Evolutionary conservation across 1,140 invertebrate genomes (phyloP), one percentile per base, ranked within the genome.

Genomic region (Pentalonia nigronervosa): DNA sequence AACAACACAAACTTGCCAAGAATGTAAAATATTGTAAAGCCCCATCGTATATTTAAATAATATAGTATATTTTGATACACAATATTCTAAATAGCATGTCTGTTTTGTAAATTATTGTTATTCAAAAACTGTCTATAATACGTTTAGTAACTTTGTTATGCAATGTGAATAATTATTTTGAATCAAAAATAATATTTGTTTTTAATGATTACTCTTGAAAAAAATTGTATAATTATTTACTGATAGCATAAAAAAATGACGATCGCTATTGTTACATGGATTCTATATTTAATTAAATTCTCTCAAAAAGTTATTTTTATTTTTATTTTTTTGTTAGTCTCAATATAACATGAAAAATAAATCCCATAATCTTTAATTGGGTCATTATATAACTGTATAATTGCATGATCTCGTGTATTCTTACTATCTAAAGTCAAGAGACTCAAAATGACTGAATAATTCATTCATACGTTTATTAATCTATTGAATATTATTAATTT

Each of bases 371-470:
- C 30, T n/a, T 34, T 30, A 21, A 56, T 50, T 88, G 47, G 87
- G 47, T 30, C 48, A 53, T 88, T 88, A 88, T 36, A 88, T 34
- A 50, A 8, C 48, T 20, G 34, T 53, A 36, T 56, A 56, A 36
- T 48, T 21, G 47, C 50, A 34, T 53, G 48, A 56, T 53, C 48
- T 53, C 48, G 34, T 89, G 20, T 89, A 53, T 56, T 36, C 45
- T 36, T 89, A 56, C 56, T 36, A 45, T 23, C 7, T 90, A 30
- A 67, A 90, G 53, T 67, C 89, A 56, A 90, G 89, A 90, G 53
- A 90, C 89, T 90, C 89, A n/a, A 67, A 90, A 60, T 67, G 89
- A 90, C 89, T 90, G 89, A 90, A 60, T 90, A n/a, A 45, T 67
- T 60, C 53, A 90, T 67, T 90, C 89, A 30, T 90, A 90, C 36